Evolutionary conservation across 2,797 vertebrate species (phyloP).

Genomic region (Cryptoprocta ferox): DNA sequence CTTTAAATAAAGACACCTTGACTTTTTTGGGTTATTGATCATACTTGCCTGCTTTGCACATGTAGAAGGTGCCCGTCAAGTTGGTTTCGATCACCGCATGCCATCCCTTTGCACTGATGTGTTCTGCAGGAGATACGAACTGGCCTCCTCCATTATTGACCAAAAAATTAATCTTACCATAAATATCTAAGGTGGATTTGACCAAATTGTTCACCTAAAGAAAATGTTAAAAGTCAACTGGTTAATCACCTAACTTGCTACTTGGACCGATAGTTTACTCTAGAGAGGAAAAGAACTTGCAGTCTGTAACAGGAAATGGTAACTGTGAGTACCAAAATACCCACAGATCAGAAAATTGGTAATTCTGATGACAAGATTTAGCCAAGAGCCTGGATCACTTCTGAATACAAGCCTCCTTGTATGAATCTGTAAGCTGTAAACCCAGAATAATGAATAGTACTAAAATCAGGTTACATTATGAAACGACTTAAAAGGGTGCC

Average conservation of each 20-base stretch:
- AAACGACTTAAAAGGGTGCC: background rate
- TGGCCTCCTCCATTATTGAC: slow-evolving; percentile 98
- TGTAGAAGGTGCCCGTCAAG: slow-evolving; percentile 95
- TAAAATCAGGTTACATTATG: background rate
- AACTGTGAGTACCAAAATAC: background rate
- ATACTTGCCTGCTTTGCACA: slow-evolving; percentile 93
- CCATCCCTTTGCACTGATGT: slow-evolving; percentile 94
- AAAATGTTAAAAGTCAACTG: slow-evolving; percentile 16
- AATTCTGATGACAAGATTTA: background rate
- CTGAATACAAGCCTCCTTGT: background rate
- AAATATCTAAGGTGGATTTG: slow-evolving; percentile 88
- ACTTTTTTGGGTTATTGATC: background rate
- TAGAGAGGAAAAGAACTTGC: background rate
- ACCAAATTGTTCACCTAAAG: slow-evolving; percentile 93
- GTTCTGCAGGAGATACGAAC: slow-evolving; percentile 89
- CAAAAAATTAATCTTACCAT: slow-evolving; percentile 93
- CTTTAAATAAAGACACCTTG: background rate
- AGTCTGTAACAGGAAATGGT: background rate
- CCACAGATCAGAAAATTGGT: background rate
- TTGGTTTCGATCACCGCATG: slow-evolving; percentile 97
- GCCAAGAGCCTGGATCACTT: background rate
- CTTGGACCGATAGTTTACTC: background rate
- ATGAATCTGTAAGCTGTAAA: slow-evolving; percentile 6
- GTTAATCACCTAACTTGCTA: background rate
- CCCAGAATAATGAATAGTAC: background rate